phyloP scores from a whole-genome alignment of 2,797 vertebrate genomes.

The Platalea minor region DNA sequence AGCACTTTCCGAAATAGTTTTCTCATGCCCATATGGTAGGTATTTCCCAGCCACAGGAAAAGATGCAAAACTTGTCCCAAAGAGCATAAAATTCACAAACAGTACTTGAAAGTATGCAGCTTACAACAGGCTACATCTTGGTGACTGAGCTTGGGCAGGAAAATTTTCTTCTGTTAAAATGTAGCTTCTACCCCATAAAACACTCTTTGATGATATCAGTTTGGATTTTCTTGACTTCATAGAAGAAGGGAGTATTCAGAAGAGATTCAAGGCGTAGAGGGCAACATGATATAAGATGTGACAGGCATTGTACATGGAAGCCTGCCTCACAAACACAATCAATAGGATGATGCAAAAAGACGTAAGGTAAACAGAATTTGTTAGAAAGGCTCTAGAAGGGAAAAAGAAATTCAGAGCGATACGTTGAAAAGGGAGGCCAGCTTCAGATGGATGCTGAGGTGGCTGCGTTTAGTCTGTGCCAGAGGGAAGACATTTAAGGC shows the following conservation, averaged over 20 bases:
- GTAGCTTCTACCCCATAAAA: background rate
- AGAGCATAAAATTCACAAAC: background rate
- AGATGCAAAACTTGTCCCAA: background rate
- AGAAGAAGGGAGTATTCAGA: background rate
- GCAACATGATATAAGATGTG: background rate
- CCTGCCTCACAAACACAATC: background rate
- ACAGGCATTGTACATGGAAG: background rate
- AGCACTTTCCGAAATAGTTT: background rate
- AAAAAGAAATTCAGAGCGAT: background rate
- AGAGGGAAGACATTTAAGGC: background rate
- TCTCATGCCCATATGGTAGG: background rate
- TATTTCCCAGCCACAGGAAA: background rate
- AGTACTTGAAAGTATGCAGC: background rate
- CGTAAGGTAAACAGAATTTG: background rate
- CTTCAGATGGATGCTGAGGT: background rate
- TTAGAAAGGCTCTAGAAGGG: background rate
- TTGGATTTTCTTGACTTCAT: background rate
- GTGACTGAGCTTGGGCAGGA: background rate
- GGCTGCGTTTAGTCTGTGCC: background rate
- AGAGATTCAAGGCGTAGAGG: background rate
- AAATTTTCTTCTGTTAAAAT: background rate
- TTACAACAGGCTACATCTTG: background rate
- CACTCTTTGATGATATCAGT: rapidly evolving
- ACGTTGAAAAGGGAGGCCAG: background rate
- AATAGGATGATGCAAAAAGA: background rate